Base-by-base conservation (phyloP, 2,888 invertebrate species). In the Sericinus montela region DNA sequence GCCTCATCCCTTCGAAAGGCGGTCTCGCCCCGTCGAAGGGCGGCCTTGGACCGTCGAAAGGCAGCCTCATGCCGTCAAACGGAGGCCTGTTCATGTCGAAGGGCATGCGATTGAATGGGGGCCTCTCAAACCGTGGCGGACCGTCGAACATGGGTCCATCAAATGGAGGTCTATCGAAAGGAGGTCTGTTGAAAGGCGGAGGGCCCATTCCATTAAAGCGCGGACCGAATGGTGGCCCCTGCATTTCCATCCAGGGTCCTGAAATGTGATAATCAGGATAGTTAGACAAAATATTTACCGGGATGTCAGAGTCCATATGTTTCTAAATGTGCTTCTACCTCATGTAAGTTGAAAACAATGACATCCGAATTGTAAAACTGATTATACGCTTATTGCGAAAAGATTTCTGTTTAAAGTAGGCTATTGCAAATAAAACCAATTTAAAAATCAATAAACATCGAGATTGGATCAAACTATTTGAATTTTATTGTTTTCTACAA, bases 171-270 rank as follows among this genome's bases (percentile, higher is more conserved):
- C 78, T 57, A 14, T 77, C 70, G 40, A 72, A 74, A 1, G 72
- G 69, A 35, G 72, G 68, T 19, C 79, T 58, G 50, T 67, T 67
- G 59, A 79, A 82, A 5, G 72, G 77, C 8, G 84, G 78, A 3
- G 48, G 48, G 0, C 79, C 81, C 80, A 75, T 84, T 51, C 86
- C 88, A 63, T 85, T 87, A 59, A 87, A 89, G 3, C 87, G 69
- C 2, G 84, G 81, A 11, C 80, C 82, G 53, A 80, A 83, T 1
- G 80, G 77, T 57, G 67, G 62, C 6, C 73, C 70, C 15, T 78
- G 68, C 53, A 85, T 76, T 54, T 84, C 90, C 88, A 90, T 75
- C 85, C 86, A 86, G 0, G 81, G 80, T 10, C 80, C 86, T 78
- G 84, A 7, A 79, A 83, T 16, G 15, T 11, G 16, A 25, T 5